Conservation (phyloP, 2,888 invertebrate genomes). For the Phrixothrix hirtus region DNA sequence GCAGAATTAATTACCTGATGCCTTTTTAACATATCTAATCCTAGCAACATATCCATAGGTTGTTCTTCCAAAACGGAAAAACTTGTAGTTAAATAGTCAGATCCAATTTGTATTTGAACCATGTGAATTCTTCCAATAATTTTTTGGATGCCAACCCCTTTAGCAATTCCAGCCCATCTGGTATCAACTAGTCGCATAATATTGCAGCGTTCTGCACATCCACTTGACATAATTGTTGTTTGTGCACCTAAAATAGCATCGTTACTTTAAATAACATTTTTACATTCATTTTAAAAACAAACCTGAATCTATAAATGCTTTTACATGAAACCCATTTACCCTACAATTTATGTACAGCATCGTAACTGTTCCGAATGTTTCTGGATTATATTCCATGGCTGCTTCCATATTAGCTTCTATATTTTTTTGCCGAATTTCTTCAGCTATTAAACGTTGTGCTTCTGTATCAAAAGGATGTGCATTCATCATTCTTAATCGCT, state of each 20-base stretch:
- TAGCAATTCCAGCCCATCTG: slow-evolving; percentile 94
- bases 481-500: slow-evolving; percentile 83
- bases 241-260: slow-evolving; percentile 73
- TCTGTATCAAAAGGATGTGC: slow-evolving; percentile 96
- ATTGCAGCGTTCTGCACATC: slow-evolving; percentile 92
- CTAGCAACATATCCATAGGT: slow-evolving; percentile 97
- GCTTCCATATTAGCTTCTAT: slow-evolving; percentile 98
- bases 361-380: slow-evolving; percentile 95
- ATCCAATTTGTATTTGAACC: slow-evolving; percentile 95
- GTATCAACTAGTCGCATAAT: slow-evolving; percentile 88
- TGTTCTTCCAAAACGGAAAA: slow-evolving; percentile 97
- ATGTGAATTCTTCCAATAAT: slow-evolving; percentile 97
- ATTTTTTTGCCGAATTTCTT: slow-evolving; percentile 93
- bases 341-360: slow-evolving; percentile 98
- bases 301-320: slow-evolving; percentile 97
- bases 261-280: slow-evolving; percentile 3
- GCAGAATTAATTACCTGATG: slow-evolving; percentile 72
- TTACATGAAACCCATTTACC: slow-evolving; percentile 95
- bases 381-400: slow-evolving; percentile 98
- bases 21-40: slow-evolving; percentile 94
- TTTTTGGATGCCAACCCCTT: slow-evolving; percentile 95
- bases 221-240: slow-evolving; percentile 96
- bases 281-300: slow-evolving; percentile 39
- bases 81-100: slow-evolving; percentile 90
- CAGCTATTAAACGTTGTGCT: slow-evolving; percentile 92